Base-by-base conservation (phyloP, 2,113 vertebrate species). In the Phycodurus eques region DNA sequence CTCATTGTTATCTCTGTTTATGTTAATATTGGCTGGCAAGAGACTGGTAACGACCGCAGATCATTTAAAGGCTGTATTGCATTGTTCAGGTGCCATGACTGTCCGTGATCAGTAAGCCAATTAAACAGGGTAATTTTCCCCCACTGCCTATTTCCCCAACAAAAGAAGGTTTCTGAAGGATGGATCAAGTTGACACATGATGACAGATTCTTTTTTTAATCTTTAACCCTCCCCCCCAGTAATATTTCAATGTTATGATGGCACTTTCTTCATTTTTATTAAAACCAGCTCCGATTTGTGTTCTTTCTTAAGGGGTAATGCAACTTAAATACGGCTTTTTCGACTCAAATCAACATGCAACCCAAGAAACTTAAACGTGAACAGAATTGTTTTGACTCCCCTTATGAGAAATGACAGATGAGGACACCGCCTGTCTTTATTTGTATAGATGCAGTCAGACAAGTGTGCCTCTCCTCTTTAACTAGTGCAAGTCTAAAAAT, bases 51-150 rank as follows among this genome's bases (percentile, higher is more conserved):
- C 95, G 96, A 95, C 93, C 96, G 96, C 84, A 89, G 96, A 98
- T 96, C 96, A 96, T 96, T 96, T 96, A 98, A 96, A 94, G 94
- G 95, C 94, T 95, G 94, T 90, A 96, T 99, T 98, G 94, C 90
- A 96, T 99, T 98, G 94, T 97, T 95, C 93, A 33, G 94, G 94
- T 94, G 95, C 78, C 90, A 90, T 72, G 70, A 81, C 90, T 77
- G 87, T 92, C 93, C 93, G 95, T 95, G 94, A 95, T 97, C 95
- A 94, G 94, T 93, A 94, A 88, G 88, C 93, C 95, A 96, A 96
- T 97, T 98, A 96, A 85, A 83, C 91, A 91, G 93, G 93, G 93
- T 95, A 95, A 96, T 96, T 92, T 90, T 83, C 80, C 74, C 63
- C 73, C 92, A 93, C 93, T 92, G 91, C 92, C 80, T 68, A 72